Conservation (phyloP, 2,113 vertebrate genomes). For the Pristiophorus japonicus region DNA sequence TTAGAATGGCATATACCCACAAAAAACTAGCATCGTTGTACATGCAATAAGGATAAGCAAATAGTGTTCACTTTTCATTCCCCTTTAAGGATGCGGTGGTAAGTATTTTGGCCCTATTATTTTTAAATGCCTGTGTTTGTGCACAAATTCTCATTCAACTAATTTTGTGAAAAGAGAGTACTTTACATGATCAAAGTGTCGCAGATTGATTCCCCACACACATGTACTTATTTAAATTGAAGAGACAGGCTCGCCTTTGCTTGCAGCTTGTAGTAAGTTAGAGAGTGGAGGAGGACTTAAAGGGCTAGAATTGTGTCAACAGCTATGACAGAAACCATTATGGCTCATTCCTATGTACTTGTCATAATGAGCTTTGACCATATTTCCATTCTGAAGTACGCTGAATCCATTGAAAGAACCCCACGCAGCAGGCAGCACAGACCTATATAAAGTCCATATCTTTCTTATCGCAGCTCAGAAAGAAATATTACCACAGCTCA, state of each 20-base stretch:
- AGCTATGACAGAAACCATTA: neutral
- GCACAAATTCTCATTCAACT: neutral
- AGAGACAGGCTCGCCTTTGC: neutral
- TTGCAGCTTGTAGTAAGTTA: neutral
- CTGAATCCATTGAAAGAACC: neutral
- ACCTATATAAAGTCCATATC: neutral
- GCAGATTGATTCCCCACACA: neutral
- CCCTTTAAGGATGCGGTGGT: neutral
- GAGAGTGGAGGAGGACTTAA: neutral
- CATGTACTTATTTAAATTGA: neutral
- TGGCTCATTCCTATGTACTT: neutral
- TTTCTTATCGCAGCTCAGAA: neutral
- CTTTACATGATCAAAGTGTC: neutral
- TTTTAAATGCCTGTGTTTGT: neutral
- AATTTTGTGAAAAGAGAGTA: neutral
- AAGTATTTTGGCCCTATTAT: neutral
- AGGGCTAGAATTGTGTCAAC: neutral
- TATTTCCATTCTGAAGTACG: neutral
- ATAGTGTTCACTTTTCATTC: neutral
- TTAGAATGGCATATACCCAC: neutral
- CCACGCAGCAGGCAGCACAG: neutral
- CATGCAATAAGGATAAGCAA: neutral
- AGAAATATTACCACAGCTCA: neutral
- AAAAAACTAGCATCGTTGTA: neutral
- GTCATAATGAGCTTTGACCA: neutral